A percentile compares a stretch with the other conserved stretches of the same genome.
Conservation (phyloP, 2,113 vertebrate species). For the Accipiter virgatus region DNA sequence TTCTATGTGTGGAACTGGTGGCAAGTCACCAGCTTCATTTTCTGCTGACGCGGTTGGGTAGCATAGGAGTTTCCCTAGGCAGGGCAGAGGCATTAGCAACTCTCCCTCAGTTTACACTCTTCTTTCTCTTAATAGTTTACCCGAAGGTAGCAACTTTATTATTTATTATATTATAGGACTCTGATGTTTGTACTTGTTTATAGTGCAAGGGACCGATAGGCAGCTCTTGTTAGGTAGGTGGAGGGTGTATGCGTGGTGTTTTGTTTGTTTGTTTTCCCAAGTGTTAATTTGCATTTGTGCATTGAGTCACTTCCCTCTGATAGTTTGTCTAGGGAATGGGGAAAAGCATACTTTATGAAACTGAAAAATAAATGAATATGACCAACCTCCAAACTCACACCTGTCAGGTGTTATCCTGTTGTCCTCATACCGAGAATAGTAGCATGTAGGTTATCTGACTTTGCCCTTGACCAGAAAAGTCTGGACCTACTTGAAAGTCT, state of each 20-base stretch:
- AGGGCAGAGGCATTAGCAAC: background rate
- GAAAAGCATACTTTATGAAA: background rate
- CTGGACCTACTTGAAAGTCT: background rate
- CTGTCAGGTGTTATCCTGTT: background rate
- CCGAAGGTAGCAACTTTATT: background rate
- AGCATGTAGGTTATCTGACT: background rate
- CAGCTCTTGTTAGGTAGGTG: background rate
- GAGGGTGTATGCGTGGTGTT: background rate
- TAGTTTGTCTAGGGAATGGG: background rate
- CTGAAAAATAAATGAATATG: background rate
- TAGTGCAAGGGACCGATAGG: background rate
- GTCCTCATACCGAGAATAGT: background rate
- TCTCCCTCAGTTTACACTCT: background rate
- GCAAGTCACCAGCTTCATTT: background rate
- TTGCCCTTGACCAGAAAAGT: background rate
- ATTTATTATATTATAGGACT: background rate
- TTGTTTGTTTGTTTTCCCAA: background rate
- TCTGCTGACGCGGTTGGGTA: background rate
- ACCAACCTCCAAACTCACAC: background rate
- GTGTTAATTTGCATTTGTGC: background rate
- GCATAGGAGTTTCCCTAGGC: background rate
- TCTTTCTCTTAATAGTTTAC: background rate
- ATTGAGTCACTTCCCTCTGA: background rate
- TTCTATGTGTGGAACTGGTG: background rate
- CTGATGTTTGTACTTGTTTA: background rate